Conservation (phyloP, 2,888 invertebrate species). For the Pristionchus entomophagus region DNA sequence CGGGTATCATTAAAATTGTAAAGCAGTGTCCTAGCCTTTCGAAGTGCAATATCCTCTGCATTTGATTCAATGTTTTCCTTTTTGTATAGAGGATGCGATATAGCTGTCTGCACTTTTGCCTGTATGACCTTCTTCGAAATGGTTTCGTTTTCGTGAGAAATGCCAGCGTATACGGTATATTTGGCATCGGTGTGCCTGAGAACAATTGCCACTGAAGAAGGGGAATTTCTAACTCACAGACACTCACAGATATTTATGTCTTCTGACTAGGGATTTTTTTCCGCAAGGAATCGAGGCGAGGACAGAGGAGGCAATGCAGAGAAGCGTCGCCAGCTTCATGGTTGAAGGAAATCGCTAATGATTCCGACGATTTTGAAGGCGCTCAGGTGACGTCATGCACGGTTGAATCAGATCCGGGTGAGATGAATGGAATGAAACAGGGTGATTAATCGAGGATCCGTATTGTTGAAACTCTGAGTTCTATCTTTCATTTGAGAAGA, state of each 20-base stretch:
- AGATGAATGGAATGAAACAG: background rate
- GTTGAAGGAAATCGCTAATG: background rate
- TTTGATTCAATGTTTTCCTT: background rate
- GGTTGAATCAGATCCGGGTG: background rate
- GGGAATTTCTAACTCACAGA: background rate
- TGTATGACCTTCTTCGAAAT: too few species aligned
- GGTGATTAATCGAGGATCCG: too few species aligned
- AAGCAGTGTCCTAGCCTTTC: background rate
- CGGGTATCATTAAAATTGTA: background rate
- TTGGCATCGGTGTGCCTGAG: too few species aligned
- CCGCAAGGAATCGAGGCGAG: background rate
- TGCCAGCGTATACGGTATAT: too few species aligned
- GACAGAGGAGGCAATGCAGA: background rate
- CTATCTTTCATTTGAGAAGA: too few species aligned
- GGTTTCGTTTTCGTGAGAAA: background rate
- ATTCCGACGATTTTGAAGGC: background rate
- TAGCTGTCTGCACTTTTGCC: background rate
- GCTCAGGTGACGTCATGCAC: background rate
- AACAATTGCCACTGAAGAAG: too few species aligned
- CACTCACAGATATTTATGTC: background rate
- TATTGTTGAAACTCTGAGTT: too few species aligned
- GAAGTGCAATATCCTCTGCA: background rate
- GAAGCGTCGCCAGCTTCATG: background rate
- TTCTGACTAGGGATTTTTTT: background rate
- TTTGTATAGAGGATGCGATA: background rate